A percentile compares a stretch with the other conserved stretches of the same genome.
These are phyloP conservation scores for Carterocephalus palaemon DNA, from an alignment of 2,888 invertebrate genomes.

Conservation along the genomic window DNA sequence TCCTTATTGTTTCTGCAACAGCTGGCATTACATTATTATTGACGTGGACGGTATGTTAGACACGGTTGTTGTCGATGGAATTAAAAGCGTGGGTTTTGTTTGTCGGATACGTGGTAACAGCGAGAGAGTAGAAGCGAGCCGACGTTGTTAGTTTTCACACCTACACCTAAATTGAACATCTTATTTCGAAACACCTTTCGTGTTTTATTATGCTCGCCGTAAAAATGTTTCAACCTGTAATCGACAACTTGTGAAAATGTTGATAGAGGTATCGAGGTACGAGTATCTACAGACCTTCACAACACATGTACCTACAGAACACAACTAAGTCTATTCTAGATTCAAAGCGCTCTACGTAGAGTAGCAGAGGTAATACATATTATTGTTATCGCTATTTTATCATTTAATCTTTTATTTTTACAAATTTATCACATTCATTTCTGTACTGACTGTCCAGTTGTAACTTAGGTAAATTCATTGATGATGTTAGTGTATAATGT, in stretches of 20 bases:
- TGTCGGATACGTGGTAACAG: constrained; percentile 47
- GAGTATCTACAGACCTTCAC: too few relatives aligned
- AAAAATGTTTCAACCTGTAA: constrained; percentile 16
- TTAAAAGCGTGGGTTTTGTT: constrained; percentile 49
- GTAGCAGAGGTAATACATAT: too few relatives aligned
- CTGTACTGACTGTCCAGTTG: background rate
- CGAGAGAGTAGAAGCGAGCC: constrained; percentile 28
- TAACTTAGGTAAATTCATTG: constrained; percentile 24
- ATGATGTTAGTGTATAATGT: constrained; percentile 37
- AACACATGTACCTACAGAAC: too few relatives aligned
- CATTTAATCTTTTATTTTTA: background rate
- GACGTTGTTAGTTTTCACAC: constrained; percentile 31
- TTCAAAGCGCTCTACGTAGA: background rate
- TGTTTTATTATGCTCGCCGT: constrained; percentile 1
- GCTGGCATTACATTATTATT: constrained; percentile 33
- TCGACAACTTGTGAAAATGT: constrained; percentile 7
- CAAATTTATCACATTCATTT: constrained; percentile 1
- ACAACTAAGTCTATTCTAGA: background rate
- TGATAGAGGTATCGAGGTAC: background rate
- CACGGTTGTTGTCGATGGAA: constrained; percentile 43
- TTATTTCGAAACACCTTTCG: constrained; percentile 9
- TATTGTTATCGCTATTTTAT: constrained; percentile 6
- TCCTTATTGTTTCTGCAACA: constrained; percentile 13
- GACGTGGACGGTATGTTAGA: constrained; percentile 52
- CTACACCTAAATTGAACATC: constrained; percentile 24